phyloP scores from a whole-genome alignment of 23 tunicate species.

The Trididemnum clinides region DNA sequence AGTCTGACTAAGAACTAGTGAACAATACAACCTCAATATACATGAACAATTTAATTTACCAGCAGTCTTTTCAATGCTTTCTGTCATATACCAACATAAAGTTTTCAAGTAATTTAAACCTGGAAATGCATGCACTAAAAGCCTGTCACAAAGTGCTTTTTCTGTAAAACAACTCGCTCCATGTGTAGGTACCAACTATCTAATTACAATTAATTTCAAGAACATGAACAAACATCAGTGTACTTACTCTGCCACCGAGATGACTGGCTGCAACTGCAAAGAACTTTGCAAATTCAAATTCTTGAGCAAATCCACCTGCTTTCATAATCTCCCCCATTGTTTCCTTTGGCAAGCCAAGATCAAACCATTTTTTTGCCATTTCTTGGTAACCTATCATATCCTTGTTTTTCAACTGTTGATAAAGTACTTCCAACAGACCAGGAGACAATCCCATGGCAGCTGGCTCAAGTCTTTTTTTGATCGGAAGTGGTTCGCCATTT shows the following conservation, averaged over 20 bases:
- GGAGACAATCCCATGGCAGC: slow-evolving; percentile 77
- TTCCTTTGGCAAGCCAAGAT: slow-evolving; percentile 84
- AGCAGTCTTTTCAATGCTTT: too few species aligned
- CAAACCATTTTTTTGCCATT: slow-evolving; percentile 70
- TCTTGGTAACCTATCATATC: slow-evolving; percentile 7
- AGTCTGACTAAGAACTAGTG: too few species aligned
- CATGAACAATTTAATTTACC: too few species aligned
- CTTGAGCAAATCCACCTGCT: slow-evolving; percentile 86
- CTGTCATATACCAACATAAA: too few species aligned
- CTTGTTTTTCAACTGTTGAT: slow-evolving; percentile 72
- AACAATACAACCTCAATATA: too few species aligned
- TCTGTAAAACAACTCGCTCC: too few species aligned
- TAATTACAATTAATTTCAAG: too few species aligned
- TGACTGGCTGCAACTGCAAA: slow-evolving; percentile 93
- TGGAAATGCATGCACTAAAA: too few species aligned
- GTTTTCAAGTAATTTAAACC: too few species aligned
- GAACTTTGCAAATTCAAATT: slow-evolving; percentile 73
- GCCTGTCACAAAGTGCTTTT: too few species aligned
- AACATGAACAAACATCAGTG: not conserved
- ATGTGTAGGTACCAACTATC: too few species aligned
- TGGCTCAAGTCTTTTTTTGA: slow-evolving; percentile 85
- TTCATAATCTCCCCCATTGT: slow-evolving; percentile 56
- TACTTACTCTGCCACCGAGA: slow-evolving; percentile 75
- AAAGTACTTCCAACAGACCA: slow-evolving; percentile 84
- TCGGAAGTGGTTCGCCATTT: slow-evolving; percentile 83